A percentile compares a stretch with the other conserved stretches of the same genome.
Conservation (phyloP, 35 echinoderm and acorn worm species). For the Heliocidaris erythrogramma region DNA sequence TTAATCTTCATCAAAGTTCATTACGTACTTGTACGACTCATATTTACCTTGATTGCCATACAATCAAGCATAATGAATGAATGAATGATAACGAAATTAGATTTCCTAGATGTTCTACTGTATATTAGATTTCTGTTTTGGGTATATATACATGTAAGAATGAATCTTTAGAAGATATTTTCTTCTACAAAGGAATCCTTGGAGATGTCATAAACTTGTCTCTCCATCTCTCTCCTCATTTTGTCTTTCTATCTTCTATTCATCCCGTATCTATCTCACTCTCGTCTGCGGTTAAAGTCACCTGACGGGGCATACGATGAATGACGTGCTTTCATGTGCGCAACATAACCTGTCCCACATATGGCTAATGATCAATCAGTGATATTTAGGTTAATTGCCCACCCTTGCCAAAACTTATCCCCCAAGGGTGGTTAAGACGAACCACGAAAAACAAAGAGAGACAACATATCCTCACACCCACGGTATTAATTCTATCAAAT, state of each 20-base stretch:
- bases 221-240: neutral
- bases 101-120: neutral
- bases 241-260: neutral
- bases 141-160: neutral
- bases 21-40: too few species aligned
- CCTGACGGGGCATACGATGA: neutral
- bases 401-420: slow-evolving; percentile 13
- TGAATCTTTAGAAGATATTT: too few species aligned
- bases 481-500: neutral
- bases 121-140: neutral
- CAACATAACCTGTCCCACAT: neutral
- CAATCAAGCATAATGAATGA: neutral
- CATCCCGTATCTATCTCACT: neutral
- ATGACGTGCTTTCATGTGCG: slow-evolving; percentile 15
- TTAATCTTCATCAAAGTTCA: too few species aligned
- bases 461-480: neutral
- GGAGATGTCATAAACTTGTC: neutral
- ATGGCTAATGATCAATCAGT: neutral
- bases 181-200: neutral
- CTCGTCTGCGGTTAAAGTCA: neutral
- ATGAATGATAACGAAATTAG: neutral
- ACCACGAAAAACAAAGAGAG: neutral
- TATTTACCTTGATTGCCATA: neutral
- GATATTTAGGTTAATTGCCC: slow-evolving; percentile 36
- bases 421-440: neutral